A percentile compares a stretch with the other conserved stretches of the same genome.
These are phyloP conservation scores for Pseudococcus longispinus DNA, from an alignment of 2,888 invertebrate genomes.

Conservation along the genomic window DNA sequence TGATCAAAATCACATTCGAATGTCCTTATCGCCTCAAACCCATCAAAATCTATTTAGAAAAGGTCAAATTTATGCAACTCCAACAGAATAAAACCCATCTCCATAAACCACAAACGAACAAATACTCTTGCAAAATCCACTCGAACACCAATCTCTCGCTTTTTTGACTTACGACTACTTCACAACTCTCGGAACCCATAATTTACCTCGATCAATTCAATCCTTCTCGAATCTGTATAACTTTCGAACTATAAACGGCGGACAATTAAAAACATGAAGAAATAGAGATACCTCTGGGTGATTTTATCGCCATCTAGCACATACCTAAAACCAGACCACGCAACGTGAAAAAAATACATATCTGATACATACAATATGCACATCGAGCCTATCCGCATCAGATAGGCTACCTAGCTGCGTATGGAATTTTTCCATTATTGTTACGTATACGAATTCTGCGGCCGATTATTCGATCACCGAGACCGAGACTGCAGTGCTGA, in stretches of 20 bases:
- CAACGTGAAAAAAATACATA: background rate
- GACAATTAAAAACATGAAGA: background rate
- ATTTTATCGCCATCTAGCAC: background rate
- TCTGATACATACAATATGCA: background rate
- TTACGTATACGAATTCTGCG: constrained; percentile 3
- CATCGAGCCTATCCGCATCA: background rate
- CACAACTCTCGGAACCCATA: too few relatives aligned
- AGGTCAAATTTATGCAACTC: too few relatives aligned
- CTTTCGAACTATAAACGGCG: background rate
- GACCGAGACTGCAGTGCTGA: background rate
- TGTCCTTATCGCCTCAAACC: too few relatives aligned
- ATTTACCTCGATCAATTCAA: too few relatives aligned
- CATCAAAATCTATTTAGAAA: too few relatives aligned
- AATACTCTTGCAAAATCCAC: too few relatives aligned
- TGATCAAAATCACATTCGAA: too few relatives aligned
- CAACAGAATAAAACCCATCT: too few relatives aligned
- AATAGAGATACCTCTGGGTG: background rate
- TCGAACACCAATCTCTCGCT: too few relatives aligned
- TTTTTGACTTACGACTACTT: too few relatives aligned
- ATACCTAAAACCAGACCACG: background rate
- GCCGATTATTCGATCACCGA: constrained; percentile 6
- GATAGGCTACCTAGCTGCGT: background rate
- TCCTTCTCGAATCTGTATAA: too few relatives aligned
- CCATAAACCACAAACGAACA: too few relatives aligned
- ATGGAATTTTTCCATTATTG: constrained; percentile 5